Evolutionary conservation across 2,797 vertebrate genomes (phyloP), one percentile per base, ranked within the genome.

Genomic region (Kryptopterus vitreolus): DNA sequence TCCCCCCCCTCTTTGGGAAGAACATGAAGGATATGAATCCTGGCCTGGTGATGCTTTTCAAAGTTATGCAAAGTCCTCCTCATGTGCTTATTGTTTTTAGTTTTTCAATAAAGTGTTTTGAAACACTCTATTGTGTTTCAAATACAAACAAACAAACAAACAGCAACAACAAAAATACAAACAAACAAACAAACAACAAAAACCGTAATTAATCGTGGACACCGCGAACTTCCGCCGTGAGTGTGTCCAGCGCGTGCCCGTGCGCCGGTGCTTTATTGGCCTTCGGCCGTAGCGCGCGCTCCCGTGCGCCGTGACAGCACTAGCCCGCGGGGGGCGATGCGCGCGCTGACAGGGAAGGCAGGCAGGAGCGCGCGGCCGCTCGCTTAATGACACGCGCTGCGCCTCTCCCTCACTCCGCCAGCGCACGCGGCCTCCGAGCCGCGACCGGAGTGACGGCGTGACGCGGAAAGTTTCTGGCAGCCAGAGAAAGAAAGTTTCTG

Each of bases 261-360:
- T 83, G 74, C 66, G n/a, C 12, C 22, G 20, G 18, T 69, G 50
- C 16, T n/a, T 72, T 68, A 74, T 77, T 26, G 78, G 77, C 46
- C 58, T 46, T 43, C 8, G 33, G 43, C 78, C 77, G 65, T 71
- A 10, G 38, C 38, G 59, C n/a, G 33, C 61, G 79, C 92, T 94
- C 93, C 91, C 38, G 38, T 10, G 94, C 92, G 93, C 94, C 38
- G 38, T 97, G 96, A 97, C 96, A 98, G 96, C 94, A 95, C 94
- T 97, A 91, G 97, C 96, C 96, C 38, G 38, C 38, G 94, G 92
- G 88, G 97, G 97, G 95, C 95, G 96, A 95, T 95, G 95, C 95
- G 96, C 95, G 95, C 94, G 93, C 95, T 98, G 96, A 98, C 96
- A 97, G 96, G 94, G 96, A 97, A 96, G 97, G 96, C 94, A 95